Conservation (phyloP, 2,797 vertebrate genomes). For the Anas georgica region DNA sequence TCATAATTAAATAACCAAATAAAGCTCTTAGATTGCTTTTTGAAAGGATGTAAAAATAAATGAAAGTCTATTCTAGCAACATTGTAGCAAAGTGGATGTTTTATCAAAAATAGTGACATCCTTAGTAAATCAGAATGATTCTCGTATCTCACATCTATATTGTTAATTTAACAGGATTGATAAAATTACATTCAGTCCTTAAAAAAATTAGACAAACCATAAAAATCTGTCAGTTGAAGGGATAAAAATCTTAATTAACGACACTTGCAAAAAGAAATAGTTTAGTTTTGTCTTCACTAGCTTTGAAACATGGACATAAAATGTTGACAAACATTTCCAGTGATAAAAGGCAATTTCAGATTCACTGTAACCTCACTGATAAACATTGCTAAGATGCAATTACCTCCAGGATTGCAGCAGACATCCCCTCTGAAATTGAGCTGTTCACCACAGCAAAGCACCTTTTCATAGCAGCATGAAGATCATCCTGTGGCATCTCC, state of each 20-base stretch:
- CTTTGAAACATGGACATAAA: background rate
- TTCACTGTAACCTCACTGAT: background rate
- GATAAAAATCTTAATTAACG: background rate
- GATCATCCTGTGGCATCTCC: slow-evolving; percentile 86
- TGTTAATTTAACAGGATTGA: background rate
- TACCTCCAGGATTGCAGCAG: slow-evolving; percentile 95
- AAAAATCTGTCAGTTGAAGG: background rate
- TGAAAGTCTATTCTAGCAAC: slow-evolving; percentile 2
- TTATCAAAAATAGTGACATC: slow-evolving; percentile 8
- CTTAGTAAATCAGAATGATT: slow-evolving; percentile 33
- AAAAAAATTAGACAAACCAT: background rate
- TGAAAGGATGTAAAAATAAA: slow-evolving; percentile 42
- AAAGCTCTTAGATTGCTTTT: slow-evolving; percentile 17
- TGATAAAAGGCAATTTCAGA: background rate
- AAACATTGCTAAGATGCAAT: background rate
- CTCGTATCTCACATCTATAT: background rate
- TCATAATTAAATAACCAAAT: slow-evolving; percentile 39
- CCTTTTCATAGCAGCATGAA: slow-evolving; percentile 85
- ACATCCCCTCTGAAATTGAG: slow-evolving; percentile 96
- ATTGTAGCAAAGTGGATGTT: background rate
- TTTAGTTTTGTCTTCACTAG: background rate
- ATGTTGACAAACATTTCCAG: background rate
- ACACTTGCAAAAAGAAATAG: background rate
- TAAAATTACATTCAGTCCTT: background rate
- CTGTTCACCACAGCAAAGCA: slow-evolving; percentile 91